phyloP scores from a whole-genome alignment of 2,113 vertebrate species.

The Sceloporus tristichus region DNA sequence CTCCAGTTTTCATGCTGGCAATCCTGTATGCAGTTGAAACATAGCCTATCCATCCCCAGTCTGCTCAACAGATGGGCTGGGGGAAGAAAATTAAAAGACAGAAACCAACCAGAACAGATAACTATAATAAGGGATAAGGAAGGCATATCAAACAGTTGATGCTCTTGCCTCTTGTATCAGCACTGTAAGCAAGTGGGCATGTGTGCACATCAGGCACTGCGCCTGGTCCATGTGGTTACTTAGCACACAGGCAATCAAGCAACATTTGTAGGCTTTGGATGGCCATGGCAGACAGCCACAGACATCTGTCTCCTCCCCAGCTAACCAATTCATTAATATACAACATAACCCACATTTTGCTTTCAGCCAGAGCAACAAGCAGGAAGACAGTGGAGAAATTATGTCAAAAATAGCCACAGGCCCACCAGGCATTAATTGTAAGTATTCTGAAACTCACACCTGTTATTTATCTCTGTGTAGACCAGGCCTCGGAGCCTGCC shows the following conservation, averaged over 20 bases:
- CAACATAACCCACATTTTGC: not conserved
- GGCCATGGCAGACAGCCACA: not conserved
- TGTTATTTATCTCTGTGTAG: not conserved
- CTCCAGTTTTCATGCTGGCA: too few relatives aligned
- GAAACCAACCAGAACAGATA: not conserved
- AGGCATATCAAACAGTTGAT: not conserved
- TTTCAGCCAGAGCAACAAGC: not conserved
- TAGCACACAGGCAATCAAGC: not conserved
- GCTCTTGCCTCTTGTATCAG: not conserved
- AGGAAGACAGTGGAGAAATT: not conserved
- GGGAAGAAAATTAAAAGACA: not conserved
- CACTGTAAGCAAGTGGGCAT: not conserved
- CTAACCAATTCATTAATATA: slow-evolving; percentile 6
- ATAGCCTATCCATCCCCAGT: not conserved
- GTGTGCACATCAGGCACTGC: too few relatives aligned
- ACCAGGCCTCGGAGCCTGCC: not conserved
- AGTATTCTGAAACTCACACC: not conserved
- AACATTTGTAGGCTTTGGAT: not conserved
- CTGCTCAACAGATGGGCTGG: not conserved
- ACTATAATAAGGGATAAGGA: not conserved
- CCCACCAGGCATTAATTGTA: not conserved
- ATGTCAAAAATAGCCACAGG: not conserved
- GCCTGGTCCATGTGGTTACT: not conserved
- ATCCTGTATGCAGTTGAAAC: not conserved
- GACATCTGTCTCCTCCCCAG: not conserved